Base-by-base conservation (phyloP, 2,113 vertebrate species). In the Notarius quadriscutis region DNA sequence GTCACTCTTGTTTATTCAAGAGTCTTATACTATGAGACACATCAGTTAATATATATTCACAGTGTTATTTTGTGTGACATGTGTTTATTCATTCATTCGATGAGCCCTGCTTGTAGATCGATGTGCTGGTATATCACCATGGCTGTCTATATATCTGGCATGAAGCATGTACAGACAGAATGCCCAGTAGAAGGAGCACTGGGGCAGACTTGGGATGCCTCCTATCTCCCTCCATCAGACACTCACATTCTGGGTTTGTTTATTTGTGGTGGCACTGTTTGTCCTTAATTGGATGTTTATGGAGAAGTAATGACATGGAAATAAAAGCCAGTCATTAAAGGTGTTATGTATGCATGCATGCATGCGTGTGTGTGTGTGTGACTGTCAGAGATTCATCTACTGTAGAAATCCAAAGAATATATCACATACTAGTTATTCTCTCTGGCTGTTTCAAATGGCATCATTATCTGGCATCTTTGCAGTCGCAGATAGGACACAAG, bases 221-320 rank as follows among this genome's bases (percentile, higher is more conserved):
- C 27, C 14, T 22, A 48, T 57, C 62, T 72, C 27, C 41, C 62
- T 51, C n/a, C 67, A 50, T 15, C 77, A 81, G 30, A 11, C 34
- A 50, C 85, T 55, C 51, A 20, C 51, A 20, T 72, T 79, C 78
- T 20, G 75, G 18, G 22, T 30, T n/a, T 71, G 77, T 78, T 77
- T 85, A 57, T 48, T 80, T 67, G 77, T 63, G 22, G 25, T 83
- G n/a, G 18, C 41, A 53, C 41, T 79, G 50, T 20, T 53, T 75
- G 55, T 30, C 67, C 41, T 72, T 87, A 87, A 74, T 71, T 78
- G n/a, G 58, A 85, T 79, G 74, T 22, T 81, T 81, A 81, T 86
- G 30, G 65, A 71, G 4, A 58, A 86, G 81, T 81, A 69, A 86
- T 78, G 71, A 57, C 60, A 75, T 75, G 71, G 60, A 67, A 51